Percentiles rank a stretch among this genome's conserved stretches.
phyloP scores from a whole-genome alignment of 2,113 vertebrate species.

The Chaetops frenatus region DNA sequence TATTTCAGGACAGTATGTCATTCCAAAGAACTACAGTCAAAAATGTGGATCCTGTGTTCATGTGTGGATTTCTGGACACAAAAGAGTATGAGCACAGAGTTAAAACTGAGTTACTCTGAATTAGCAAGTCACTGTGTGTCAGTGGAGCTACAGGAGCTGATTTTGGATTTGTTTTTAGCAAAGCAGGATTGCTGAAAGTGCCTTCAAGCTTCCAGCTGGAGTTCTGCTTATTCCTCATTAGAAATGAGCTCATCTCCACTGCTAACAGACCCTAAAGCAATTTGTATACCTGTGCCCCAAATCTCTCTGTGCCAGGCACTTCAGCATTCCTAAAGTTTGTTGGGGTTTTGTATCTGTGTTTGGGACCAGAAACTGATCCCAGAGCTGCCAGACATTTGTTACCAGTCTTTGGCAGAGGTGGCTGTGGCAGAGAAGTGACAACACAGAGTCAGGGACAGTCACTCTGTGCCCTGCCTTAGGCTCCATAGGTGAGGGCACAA shows the following conservation, averaged over 20 bases:
- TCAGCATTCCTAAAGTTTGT: not conserved
- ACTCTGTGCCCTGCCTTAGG: not conserved
- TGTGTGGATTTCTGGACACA: not conserved
- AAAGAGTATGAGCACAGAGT: not conserved
- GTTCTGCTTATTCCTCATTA: not conserved
- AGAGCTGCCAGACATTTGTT: not conserved
- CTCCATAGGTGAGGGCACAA: accelerated
- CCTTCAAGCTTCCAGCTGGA: not conserved
- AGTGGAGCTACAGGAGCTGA: not conserved
- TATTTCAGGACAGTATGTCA: not conserved
- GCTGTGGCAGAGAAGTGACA: not conserved
- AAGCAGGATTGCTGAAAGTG: not conserved
- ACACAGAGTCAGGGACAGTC: not conserved
- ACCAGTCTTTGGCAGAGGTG: not conserved
- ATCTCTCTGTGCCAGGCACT: not conserved
- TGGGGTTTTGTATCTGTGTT: not conserved
- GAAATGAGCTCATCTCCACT: not conserved
- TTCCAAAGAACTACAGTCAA: not conserved
- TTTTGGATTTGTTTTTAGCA: not conserved
- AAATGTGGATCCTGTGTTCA: not conserved
- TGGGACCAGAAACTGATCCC: not conserved
- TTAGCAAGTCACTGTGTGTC: not conserved
- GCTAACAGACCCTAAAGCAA: not conserved
- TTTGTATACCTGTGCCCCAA: not conserved
- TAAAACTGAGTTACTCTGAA: not conserved